Evolutionary conservation across 2,797 vertebrate species (phyloP).

Genomic region (Acomys russatus): DNA sequence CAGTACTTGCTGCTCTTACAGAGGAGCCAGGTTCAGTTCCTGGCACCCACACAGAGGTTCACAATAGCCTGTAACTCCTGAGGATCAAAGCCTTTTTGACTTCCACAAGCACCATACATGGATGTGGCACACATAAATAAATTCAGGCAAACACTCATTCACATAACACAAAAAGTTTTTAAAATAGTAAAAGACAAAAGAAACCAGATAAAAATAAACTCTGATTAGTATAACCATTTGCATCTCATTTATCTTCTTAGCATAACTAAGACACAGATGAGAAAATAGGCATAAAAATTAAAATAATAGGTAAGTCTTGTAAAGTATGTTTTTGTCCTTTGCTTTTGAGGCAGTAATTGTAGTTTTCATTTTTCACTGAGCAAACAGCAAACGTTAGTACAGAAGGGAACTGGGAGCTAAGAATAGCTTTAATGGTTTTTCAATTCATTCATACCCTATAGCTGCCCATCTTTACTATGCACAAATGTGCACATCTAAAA

Average conservation of each 20-base stretch:
- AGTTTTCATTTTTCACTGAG: constrained; percentile 40
- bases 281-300: constrained; percentile 22
- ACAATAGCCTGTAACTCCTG: neutral
- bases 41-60: neutral
- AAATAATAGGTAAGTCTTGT: constrained; percentile 9
- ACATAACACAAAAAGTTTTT: neutral
- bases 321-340: neutral
- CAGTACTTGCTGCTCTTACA: neutral
- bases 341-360: neutral
- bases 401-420: neutral
- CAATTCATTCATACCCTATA: neutral
- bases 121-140: neutral
- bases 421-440: neutral
- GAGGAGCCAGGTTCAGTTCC: neutral
- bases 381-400: neutral
- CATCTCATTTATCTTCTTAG: constrained; percentile 33
- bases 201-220: constrained; percentile 43
- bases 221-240: constrained; percentile 8
- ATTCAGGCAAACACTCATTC: neutral
- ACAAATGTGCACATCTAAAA: constrained; percentile 51
- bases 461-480: constrained; percentile 29
- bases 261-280: neutral
- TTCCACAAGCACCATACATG: neutral
- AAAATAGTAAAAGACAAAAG: constrained; percentile 18
- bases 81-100: neutral